Evolutionary conservation across 2,113 vertebrate genomes (phyloP).

Genomic region (Egretta garzetta): DNA sequence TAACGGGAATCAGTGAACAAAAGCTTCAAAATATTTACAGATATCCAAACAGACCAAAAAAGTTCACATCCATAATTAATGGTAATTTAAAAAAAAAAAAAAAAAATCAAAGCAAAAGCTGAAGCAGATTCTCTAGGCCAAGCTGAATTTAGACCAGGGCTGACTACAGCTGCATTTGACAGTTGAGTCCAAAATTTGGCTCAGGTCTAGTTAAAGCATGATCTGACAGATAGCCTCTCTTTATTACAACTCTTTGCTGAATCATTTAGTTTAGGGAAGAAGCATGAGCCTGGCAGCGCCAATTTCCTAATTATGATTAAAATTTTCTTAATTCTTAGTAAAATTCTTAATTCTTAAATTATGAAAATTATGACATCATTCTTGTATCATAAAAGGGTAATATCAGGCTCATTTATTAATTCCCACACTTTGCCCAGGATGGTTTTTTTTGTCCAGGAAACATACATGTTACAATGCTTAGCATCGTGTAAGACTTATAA

Average conservation of each 20-base stretch:
- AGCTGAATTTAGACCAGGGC: background rate
- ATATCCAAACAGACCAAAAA: background rate
- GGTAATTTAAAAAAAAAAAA: background rate
- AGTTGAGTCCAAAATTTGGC: background rate
- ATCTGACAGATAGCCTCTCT: background rate
- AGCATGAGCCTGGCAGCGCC: background rate
- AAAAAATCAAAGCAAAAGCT: background rate
- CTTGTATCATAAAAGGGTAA: background rate
- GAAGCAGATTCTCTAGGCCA: background rate
- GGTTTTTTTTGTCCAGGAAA: background rate
- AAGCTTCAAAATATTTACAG: conserved; percentile 3
- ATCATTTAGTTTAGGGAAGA: background rate
- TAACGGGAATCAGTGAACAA: background rate
- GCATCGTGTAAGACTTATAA: background rate
- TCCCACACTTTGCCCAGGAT: background rate
- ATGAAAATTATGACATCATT: background rate
- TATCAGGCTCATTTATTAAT: background rate
- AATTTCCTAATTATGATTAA: too few species aligned
- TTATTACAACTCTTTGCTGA: background rate
- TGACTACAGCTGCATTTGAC: background rate
- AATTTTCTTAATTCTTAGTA: too few species aligned
- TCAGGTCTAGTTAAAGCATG: background rate
- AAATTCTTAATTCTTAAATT: background rate
- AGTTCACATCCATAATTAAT: background rate
- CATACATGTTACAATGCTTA: background rate